Evolutionary conservation across 2,113 vertebrate species (phyloP), one percentile per base, ranked within the genome.

Genomic region (Barnardius zonarius): DNA sequence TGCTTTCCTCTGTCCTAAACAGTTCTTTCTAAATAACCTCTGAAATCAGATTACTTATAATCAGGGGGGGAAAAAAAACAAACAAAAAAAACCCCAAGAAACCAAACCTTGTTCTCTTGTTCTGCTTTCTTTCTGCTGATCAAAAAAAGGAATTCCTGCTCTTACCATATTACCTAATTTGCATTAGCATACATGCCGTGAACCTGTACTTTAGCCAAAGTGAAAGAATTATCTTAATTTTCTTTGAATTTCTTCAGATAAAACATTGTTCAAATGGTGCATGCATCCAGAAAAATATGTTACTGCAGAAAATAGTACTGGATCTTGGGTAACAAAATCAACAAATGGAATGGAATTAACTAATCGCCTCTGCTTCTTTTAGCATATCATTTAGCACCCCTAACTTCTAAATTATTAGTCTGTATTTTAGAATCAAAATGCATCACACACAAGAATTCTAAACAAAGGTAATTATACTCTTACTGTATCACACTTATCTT

Each of bases 401-500:
- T 83, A 39, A 51, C 5, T 43, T 75, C 41, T 70, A 51, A 88
- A 46, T 59, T 7, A 73, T 75, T 74, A 35, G 12, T 6, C 18
- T 37, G 7, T 43, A 25, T 70, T 67, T 92, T 69, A 57, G 11
- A 59, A 27, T 52, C 23, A 83, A 75, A 87, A 86, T 46, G 9
- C 22, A 51, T 12, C 28, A n/a, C 24, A 68, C 6, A 31, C 33
- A 75, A 83, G 31, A 77, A 35, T 6, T 63, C n/a, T 61, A 72
- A 74, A n/a, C n/a, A 80, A 55, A 72, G 43, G 23, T 54, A 85
- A 48, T 73, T 72, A 19, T 77, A 77, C 16, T 67, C 80, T 48
- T 13, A 78, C 10, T 0, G 0, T 39, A 61, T 24, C 83, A 41
- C 0, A 0, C 20, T 67, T 80, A 44, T 37, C 25, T 69, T 86